Base-by-base conservation (phyloP, 2,888 invertebrate species). In the Petrolisthes manimaculis region DNA sequence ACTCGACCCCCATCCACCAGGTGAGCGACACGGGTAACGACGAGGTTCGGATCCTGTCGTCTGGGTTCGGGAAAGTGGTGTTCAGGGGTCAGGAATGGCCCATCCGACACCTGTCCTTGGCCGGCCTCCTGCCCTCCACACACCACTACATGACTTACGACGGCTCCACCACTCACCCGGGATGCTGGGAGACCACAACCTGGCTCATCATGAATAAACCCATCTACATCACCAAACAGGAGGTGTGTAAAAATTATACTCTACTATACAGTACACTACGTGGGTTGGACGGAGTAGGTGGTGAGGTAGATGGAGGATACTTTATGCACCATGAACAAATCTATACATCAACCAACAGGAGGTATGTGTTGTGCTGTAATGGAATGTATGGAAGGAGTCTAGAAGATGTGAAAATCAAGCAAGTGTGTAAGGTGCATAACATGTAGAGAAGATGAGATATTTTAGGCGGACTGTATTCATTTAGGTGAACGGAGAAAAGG, bases 201-300 rank as follows among this genome's bases (percentile, higher is more conserved):
- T 99, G 99, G 99, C 96, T 99, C 92, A 97, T 99, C 92, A 95
- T 98, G 93, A 99, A 99, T 94, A 98, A 97, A 93, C 99, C 99
- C 91, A 97, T 99, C 93, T 98, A 98, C 95, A 97, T 99, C 93
- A 97, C 98, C 92, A 96, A 96, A 93, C 97, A 97, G 93, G 98
- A 99, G 89, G 91, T 91, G 54, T 61, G 87, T 14, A 6, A 0
- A 8, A 0, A 55, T n/a, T 14, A 9, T 21, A 74, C 6, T 6
- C 6, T 12, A n/a, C 6, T 74, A 21, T n/a, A 21, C 21, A 21
- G 14, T 12, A 18, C n/a, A 6, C 67, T 67, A 14, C 14, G 67
- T 67, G 67, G 8, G 67, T 67, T 14, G 67, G 9, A 67, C 14
- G 67, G 67, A 67, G 67, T 8, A 12, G 67, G 14, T 8, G 67